Conservation (phyloP, 2,888 invertebrate species). For the Polyommatus iphigenia region DNA sequence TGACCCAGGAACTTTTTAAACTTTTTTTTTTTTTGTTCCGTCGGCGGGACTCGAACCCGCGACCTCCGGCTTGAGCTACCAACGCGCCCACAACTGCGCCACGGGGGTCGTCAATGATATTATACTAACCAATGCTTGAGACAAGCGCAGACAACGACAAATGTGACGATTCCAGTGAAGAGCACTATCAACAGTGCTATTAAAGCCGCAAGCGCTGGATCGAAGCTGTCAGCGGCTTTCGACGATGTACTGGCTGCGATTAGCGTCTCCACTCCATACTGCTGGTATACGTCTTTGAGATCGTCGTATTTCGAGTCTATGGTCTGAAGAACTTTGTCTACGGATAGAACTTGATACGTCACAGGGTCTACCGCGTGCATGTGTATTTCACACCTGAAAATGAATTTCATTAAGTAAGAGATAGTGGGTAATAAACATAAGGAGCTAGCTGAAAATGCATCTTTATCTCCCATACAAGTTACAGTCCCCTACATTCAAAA, state of each 20-base stretch:
- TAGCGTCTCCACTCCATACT: constrained; percentile 70
- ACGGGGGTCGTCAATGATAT: too few species aligned
- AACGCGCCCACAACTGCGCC: too few species aligned
- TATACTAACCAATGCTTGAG: constrained; percentile 87
- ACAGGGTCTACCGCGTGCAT: constrained; percentile 89
- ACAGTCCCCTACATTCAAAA: too few species aligned
- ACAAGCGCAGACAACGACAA: constrained; percentile 93
- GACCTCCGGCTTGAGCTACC: too few species aligned
- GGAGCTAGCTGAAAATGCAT: too few species aligned
- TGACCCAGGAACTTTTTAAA: too few species aligned
- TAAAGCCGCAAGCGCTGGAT: constrained; percentile 91
- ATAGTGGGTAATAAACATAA: too few species aligned
- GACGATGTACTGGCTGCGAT: constrained; percentile 67
- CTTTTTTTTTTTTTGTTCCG: too few species aligned
- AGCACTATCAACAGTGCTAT: constrained; percentile 92
- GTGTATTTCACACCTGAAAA: constrained; percentile 89
- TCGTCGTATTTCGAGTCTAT: constrained; percentile 93
- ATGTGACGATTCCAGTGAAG: constrained; percentile 92
- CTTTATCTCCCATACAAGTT: too few species aligned
- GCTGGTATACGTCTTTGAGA: constrained; percentile 83
- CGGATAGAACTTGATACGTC: constrained; percentile 87
- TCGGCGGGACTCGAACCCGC: too few species aligned
- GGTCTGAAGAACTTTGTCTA: constrained; percentile 88
- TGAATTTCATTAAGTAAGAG: too few species aligned
- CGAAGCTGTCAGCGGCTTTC: constrained; percentile 85